phyloP scores from a whole-genome alignment of 1,140 invertebrate genomes.

The Mamestra configurata region DNA sequence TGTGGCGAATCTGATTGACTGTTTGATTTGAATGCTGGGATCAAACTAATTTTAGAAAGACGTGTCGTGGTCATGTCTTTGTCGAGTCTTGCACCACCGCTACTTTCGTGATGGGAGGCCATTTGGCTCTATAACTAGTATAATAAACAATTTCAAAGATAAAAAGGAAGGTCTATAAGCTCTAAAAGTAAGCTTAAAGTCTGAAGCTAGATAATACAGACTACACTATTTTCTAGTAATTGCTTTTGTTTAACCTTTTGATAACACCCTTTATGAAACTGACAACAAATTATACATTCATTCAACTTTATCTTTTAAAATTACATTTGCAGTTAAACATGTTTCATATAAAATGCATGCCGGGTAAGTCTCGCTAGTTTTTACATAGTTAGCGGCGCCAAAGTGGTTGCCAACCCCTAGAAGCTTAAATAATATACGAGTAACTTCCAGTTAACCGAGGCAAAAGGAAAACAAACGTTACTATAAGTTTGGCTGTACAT shows the following conservation, averaged over 20 bases:
- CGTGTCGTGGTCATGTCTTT: no score
- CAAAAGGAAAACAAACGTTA: conserved; percentile 22
- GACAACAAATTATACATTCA: neutral
- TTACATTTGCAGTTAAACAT: neutral
- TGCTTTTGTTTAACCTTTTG: neutral
- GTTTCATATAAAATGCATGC: conserved; percentile 1
- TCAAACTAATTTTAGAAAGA: no score
- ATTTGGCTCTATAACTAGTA: neutral
- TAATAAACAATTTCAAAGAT: neutral
- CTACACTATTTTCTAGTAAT: neutral
- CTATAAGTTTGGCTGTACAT: conserved; percentile 18
- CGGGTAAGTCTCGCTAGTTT: conserved; percentile 10
- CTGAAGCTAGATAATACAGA: neutral
- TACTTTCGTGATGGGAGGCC: no score
- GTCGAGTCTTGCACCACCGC: no score
- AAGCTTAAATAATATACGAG: conserved; percentile 26
- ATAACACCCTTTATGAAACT: neutral
- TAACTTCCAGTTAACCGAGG: conserved; percentile 20
- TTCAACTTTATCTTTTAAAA: neutral
- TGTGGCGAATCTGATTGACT: neutral
- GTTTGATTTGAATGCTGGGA: no score
- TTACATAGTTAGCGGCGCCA: conserved; percentile 10
- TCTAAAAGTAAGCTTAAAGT: neutral
- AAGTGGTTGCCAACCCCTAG: conserved; percentile 13
- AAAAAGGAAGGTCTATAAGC: neutral